Percentiles rank a stretch among this genome's conserved stretches.
These are phyloP conservation scores for Phymastichus coffea DNA, from an alignment of 1,140 invertebrate species.

Conservation along the genomic window DNA sequence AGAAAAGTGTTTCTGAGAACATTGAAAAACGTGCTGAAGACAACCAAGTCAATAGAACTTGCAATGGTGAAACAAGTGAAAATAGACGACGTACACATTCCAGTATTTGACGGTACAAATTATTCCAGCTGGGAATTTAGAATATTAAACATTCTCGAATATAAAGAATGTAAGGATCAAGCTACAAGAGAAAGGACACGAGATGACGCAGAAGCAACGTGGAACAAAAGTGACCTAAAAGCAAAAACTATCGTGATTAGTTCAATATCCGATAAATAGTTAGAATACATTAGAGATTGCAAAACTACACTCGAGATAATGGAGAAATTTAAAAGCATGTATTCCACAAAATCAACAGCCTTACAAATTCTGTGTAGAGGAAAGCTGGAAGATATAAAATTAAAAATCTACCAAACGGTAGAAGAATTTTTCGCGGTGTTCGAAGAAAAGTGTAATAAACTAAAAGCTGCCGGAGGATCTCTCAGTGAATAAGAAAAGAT, in stretches of 20 bases:
- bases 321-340: background rate
- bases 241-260: background rate
- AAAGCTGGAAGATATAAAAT: background rate
- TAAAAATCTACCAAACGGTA: background rate
- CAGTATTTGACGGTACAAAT: constrained; percentile 23
- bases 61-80: constrained; percentile 19
- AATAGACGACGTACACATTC: constrained; percentile 21
- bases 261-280: background rate
- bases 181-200: background rate
- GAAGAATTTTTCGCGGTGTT: constrained; percentile 38
- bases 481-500: background rate
- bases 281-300: background rate
- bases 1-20: background rate
- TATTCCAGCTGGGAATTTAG: constrained; percentile 25
- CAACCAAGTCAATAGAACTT: background rate
- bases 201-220: background rate
- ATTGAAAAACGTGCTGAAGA: background rate
- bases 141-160: constrained; percentile 26
- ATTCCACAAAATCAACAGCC: background rate
- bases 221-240: background rate
- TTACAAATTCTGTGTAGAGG: background rate
- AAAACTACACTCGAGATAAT: background rate
- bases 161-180: background rate
- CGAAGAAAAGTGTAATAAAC: background rate
- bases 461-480: background rate